These are phyloP conservation scores for Chromoteleia sp. DNA, from an alignment of 2,888 invertebrate genomes.

Conservation along the genomic window DNA sequence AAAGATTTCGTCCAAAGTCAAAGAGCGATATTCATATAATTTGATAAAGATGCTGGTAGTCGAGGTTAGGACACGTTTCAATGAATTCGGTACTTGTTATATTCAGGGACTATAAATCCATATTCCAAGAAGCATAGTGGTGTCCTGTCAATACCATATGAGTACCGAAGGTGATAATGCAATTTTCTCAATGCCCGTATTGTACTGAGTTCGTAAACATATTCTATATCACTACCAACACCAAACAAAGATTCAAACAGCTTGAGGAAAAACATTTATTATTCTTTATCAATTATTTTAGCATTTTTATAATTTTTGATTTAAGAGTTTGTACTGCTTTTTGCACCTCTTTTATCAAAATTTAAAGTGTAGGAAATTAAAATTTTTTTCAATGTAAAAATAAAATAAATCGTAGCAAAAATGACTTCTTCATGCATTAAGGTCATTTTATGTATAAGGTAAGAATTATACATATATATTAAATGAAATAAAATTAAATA, in stretches of 20 bases:
- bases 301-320: no score
- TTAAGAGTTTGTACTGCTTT: no score
- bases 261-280: not conserved
- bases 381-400: no score
- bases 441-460: no score
- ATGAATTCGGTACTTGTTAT: conserved; percentile 30
- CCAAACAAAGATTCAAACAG: conserved; percentile 5
- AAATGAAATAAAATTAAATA: no score
- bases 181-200: conserved; percentile 45
- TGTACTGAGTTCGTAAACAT: conserved; percentile 12
- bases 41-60: conserved; percentile 30
- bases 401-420: no score
- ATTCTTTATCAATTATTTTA: conserved; percentile 3
- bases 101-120: conserved; percentile 5
- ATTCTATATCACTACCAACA: conserved; percentile 17
- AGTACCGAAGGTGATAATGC: conserved; percentile 33
- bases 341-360: no score
- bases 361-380: no score
- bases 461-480: no score
- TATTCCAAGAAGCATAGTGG: conserved; percentile 22
- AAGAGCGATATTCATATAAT: conserved; percentile 14
- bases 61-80: conserved; percentile 8
- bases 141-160: conserved; percentile 40
- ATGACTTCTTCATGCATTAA: no score
- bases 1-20: conserved; percentile 8